Conservation (phyloP, 2,113 vertebrate species). For the Zootoca vivipara region DNA sequence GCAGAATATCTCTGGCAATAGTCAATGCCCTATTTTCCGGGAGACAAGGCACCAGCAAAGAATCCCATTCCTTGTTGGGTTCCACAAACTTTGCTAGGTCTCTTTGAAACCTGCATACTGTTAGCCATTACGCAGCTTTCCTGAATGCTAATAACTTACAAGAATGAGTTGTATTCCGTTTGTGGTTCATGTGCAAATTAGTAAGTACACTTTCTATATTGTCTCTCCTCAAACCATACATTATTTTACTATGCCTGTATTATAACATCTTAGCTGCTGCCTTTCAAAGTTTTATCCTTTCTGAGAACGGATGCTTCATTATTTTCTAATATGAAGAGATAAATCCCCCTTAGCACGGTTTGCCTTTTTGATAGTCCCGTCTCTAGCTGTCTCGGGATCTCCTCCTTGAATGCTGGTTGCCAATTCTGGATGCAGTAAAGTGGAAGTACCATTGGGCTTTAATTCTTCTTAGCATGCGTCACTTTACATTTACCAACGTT, state of each 20-base stretch:
- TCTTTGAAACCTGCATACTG: background rate
- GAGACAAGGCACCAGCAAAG: background rate
- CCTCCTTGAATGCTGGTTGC: background rate
- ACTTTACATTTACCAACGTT: conserved; percentile 24
- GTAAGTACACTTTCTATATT: background rate
- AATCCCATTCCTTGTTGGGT: background rate
- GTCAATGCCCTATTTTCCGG: background rate
- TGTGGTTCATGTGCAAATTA: background rate
- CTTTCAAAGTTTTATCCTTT: background rate
- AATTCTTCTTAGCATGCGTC: background rate
- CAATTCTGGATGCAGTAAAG: background rate
- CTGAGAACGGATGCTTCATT: background rate
- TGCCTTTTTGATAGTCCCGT: background rate
- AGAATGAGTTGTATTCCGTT: background rate
- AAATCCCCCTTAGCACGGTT: background rate
- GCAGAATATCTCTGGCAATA: background rate
- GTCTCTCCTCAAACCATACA: background rate
- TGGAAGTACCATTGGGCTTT: background rate
- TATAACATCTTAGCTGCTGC: background rate
- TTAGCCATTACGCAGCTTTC: background rate
- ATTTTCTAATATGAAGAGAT: background rate
- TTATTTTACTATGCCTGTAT: background rate
- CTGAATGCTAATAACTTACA: background rate
- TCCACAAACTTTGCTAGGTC: background rate
- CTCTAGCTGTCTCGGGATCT: background rate